Base-by-base conservation (phyloP, 2,888 invertebrate species). In the Phragmatobia fuliginosa region DNA sequence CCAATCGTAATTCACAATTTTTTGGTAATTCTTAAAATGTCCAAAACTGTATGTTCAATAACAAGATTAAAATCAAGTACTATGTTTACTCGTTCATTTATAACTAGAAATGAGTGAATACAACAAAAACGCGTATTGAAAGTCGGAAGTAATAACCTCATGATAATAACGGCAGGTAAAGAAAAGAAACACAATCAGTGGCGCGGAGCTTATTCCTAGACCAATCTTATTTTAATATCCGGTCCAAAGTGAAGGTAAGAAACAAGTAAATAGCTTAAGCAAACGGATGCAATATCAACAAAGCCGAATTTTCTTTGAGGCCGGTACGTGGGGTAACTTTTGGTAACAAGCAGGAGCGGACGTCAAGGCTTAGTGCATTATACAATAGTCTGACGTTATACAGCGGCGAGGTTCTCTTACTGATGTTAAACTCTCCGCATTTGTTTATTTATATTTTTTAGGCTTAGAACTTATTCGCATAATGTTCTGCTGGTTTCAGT, bases 221-320 rank as follows among this genome's bases (percentile, higher is more conserved):
- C 73, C 76, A 68, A 71, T 77, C 70, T 75, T 62, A 68, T 76
- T 71, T 71, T 74, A 78, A 79, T 79, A 79, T 78, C 79, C 79
- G 73, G 67, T 62, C 52, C 36, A 56, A 28, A 49, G 21, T n/a
- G 56, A 66, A 33, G 1, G 69, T 8, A 31, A 56, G 49, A 25
- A 71, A 28, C 64, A 65, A 56, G 65, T 67, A 60, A 59, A 64
- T 49, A 64, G 33, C 62, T 60, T 56, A 61, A 25, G n/a, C 16
- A 32, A 61, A 60, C 62, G 38, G 31, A 64, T 60, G 71, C 63
- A 62, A 59, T 72, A 66, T 60, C 49, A 64, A 59, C 33, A 59
- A 45, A 60, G 66, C n/a, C 41, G 45, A 41, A 66, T 66, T 59
- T 59, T 45, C 58, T 31, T 66, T 25, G 49, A 49, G n/a, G 5